A percentile compares a stretch with the other conserved stretches of the same genome.
phyloP scores from a whole-genome alignment of 2,797 vertebrate genomes.

The Dendrocincla tyrannina region DNA sequence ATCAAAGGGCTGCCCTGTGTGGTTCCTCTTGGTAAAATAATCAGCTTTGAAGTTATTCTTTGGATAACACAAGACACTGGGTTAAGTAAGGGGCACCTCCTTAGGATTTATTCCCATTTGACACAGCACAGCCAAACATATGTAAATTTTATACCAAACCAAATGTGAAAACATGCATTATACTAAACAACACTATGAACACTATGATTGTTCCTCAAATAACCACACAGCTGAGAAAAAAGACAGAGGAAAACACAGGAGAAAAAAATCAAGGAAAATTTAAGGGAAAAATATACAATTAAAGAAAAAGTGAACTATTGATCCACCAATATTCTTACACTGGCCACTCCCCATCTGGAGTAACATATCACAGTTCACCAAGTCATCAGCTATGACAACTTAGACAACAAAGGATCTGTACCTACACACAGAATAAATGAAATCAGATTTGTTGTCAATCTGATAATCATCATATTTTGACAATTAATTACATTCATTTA shows the following conservation, averaged over 20 bases:
- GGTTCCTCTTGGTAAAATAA: constrained; percentile 70
- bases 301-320: not conserved
- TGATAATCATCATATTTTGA: not conserved
- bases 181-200: not conserved
- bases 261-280: not conserved
- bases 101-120: constrained; percentile 60
- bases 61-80: constrained; percentile 67
- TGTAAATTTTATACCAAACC: constrained; percentile 44
- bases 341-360: not conserved
- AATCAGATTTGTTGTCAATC: not conserved
- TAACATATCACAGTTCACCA: not conserved
- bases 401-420: not conserved
- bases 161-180: constrained; percentile 41
- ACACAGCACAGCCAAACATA: constrained; percentile 45
- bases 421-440: not conserved
- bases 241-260: not conserved
- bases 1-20: constrained; percentile 66
- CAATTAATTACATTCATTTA: not conserved
- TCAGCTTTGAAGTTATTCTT: constrained; percentile 76
- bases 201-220: not conserved
- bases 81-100: constrained; percentile 45
- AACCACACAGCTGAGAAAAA: not conserved
- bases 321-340: not conserved
- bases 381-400: not conserved
- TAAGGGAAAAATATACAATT: not conserved